Base-by-base conservation (phyloP, 2,797 vertebrate species). In the Argya squamiceps region DNA sequence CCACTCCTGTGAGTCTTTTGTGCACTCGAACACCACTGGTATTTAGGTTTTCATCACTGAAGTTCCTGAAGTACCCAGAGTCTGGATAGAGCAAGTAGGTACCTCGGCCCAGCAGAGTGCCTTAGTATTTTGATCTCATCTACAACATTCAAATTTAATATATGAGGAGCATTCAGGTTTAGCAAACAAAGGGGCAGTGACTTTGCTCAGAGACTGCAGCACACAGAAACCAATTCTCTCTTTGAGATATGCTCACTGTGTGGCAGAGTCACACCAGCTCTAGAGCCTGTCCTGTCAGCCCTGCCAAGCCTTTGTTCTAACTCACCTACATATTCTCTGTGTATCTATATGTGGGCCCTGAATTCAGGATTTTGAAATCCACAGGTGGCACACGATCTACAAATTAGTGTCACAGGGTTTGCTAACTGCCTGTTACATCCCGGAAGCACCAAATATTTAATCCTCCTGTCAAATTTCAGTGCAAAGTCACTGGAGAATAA, bases 241-340 rank as follows among this genome's bases (percentile, higher is more conserved):
- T n/a, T 14, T 2, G 2, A 65, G 47, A 34, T 0, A 2, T 2
- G 3, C 12, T 64, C 10, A 9, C 19, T 12, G 14, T 3, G 3
- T 15, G 52, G 27, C 12, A 70, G 24, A 62, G 24, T 50, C 30
- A 27, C 15, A 37, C 6, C 23, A 12, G 16, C 64, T 53, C 24
- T 36, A 12, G 8, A 18, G 27, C 30, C 14, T 79, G 36, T 49
- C 23, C 69, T 76, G 49, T 63, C 37, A 75, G 30, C 11, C 26
- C 32, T 55, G 16, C 26, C 29, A 87, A 88, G 16, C 12, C 27
- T 84, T 81, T 39, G 16, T 27, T 78, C 32, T 55, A 32, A 34
- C 19, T 18, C 9, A 20, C 7, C 32, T 53, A 15, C 11, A n/a
- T 0, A 1, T 30, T 29, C 22, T n/a, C 47, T 37, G 49, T 44